Conservation (phyloP, 2,797 vertebrate species). For the Decapterus maruadsi region DNA sequence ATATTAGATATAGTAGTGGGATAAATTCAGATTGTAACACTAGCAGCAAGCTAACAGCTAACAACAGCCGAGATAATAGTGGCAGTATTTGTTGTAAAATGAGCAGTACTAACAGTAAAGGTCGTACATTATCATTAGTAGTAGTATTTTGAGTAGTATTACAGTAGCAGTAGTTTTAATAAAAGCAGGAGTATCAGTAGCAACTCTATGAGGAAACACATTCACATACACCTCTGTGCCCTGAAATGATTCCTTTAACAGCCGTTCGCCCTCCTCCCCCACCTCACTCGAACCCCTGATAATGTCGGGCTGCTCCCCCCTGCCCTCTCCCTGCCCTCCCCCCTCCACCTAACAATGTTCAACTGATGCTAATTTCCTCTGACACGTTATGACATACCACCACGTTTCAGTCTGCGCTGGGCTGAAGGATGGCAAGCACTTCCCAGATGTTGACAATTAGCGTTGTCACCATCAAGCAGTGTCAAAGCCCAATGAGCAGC, state of each 20-base stretch:
- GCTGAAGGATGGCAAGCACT: slow-evolving; percentile 63
- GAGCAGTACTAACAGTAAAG: background rate
- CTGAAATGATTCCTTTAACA: slow-evolving; percentile 42
- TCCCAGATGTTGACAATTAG: slow-evolving; percentile 85
- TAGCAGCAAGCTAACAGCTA: background rate
- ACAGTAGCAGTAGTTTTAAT: background rate
- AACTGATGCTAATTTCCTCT: slow-evolving; percentile 78
- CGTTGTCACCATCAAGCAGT: slow-evolving; percentile 75
- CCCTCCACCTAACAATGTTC: slow-evolving; percentile 40
- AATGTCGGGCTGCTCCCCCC: slow-evolving; percentile 24
- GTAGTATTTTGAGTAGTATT: background rate
- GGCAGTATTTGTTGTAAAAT: background rate
- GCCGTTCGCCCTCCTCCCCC: background rate
- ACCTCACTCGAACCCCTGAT: slow-evolving; percentile 31
- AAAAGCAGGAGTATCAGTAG: background rate
- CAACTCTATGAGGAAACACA: slow-evolving; percentile 14
- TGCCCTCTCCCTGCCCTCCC: background rate
- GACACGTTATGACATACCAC: slow-evolving; percentile 81
- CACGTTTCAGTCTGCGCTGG: slow-evolving; percentile 54
- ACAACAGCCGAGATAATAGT: background rate
- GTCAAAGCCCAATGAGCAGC: slow-evolving; percentile 71
- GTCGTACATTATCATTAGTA: background rate
- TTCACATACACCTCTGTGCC: slow-evolving; percentile 29
- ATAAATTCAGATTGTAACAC: background rate
- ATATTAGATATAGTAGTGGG: too few relatives aligned